Conservation (phyloP, 2,888 invertebrate genomes). For the Neelides folsomi region DNA sequence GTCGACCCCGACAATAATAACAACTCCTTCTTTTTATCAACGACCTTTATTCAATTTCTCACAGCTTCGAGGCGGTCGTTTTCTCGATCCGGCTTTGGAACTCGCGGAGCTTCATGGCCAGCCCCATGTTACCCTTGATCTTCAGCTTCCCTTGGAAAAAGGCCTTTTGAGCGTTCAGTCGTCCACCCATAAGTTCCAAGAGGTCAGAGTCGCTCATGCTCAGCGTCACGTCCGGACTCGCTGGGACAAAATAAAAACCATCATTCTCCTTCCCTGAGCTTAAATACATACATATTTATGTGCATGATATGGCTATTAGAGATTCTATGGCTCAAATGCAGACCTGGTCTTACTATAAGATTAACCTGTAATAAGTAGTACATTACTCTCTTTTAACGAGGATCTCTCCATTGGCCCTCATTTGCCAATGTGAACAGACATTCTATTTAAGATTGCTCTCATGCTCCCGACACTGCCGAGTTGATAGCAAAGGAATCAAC, state of each 20-base stretch:
- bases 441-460: too few species aligned
- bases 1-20: background rate
- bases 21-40: background rate
- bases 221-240: conserved; percentile 80
- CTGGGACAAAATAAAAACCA: too few species aligned
- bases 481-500: background rate
- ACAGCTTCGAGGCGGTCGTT: conserved; percentile 33
- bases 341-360: too few species aligned
- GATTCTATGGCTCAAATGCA: too few species aligned
- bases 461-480: too few species aligned
- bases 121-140: conserved; percentile 82
- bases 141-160: conserved; percentile 80
- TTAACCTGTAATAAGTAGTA: too few species aligned
- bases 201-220: conserved; percentile 80
- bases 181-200: conserved; percentile 72
- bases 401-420: too few species aligned
- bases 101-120: conserved; percentile 85
- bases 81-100: conserved; percentile 45
- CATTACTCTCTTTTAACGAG: too few species aligned
- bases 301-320: too few species aligned
- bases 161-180: conserved; percentile 87
- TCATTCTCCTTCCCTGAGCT: too few species aligned
- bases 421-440: too few species aligned
- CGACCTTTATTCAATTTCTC: conserved; percentile 5
- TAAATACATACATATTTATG: too few species aligned